Percentiles rank a stretch among this genome's conserved stretches.
Evolutionary conservation across 2,888 invertebrate species (phyloP).

Genomic region (Sussaba pulchella): DNA sequence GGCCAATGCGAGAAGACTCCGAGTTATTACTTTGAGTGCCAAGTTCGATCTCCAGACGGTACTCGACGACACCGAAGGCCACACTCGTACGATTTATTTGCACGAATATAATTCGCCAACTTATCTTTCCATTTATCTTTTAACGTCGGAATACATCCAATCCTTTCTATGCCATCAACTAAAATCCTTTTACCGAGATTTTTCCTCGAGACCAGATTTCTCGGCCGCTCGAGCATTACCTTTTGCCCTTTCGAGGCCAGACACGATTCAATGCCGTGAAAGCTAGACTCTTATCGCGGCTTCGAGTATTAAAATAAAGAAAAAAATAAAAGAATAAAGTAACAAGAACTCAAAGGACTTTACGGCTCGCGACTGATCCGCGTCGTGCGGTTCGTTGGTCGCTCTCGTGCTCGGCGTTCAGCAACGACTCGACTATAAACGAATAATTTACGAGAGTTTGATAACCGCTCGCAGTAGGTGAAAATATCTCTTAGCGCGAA

Average conservation of each 20-base stretch:
- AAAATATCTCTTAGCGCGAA: slow-evolving; percentile 1
- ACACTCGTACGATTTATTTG: slow-evolving; percentile 29
- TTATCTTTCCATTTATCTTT: slow-evolving; percentile 24
- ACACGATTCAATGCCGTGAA: slow-evolving; percentile 15
- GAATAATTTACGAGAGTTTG: slow-evolving; percentile 52
- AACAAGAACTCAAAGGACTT: slow-evolving; percentile 43
- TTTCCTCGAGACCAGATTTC: neutral
- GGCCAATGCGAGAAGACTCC: slow-evolving; percentile 16
- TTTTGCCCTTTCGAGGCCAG: neutral
- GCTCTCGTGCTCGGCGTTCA: slow-evolving; percentile 33
- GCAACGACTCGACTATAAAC: slow-evolving; percentile 45
- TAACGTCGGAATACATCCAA: neutral
- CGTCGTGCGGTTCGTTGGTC: slow-evolving; percentile 24
- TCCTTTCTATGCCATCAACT: neutral
- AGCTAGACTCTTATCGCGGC: slow-evolving; percentile 14
- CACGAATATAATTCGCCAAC: neutral
- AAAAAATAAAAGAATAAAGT: too few species aligned
- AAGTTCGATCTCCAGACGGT: slow-evolving; percentile 37
- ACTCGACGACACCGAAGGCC: slow-evolving; percentile 28
- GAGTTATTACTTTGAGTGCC: slow-evolving; percentile 61
- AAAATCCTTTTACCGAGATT: neutral
- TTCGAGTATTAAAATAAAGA: slow-evolving; percentile 31
- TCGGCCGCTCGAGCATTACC: neutral
- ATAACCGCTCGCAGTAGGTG: slow-evolving; percentile 27
- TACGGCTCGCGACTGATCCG: slow-evolving; percentile 35